phyloP scores from a whole-genome alignment of 2,113 vertebrate genomes.

The Lutjanus erythropterus region DNA sequence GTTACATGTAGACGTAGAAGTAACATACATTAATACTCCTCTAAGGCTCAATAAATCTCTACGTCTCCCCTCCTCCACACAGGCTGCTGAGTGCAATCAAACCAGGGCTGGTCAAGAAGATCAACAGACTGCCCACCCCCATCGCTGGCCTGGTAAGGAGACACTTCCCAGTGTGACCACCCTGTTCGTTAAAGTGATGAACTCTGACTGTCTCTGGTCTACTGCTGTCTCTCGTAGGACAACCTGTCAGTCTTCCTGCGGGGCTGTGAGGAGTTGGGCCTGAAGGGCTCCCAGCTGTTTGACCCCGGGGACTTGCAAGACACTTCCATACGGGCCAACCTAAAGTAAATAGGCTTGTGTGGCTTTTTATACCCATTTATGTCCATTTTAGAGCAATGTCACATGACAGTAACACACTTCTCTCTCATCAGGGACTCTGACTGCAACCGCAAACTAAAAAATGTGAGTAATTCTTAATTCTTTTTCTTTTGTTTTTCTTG shows the following conservation, averaged over 20 bases:
- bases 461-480: conserved; percentile 88
- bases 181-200: conserved; percentile 39
- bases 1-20: conserved; percentile 41
- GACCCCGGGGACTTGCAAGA: conserved; percentile 98
- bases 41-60: conserved; percentile 53
- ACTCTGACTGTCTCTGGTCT: conserved; percentile 28
- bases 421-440: conserved; percentile 87
- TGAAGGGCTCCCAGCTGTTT: conserved; percentile 97
- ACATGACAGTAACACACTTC: conserved; percentile 16
- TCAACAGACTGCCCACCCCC: conserved; percentile 96
- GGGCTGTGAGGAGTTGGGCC: conserved; percentile 95
- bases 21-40: conserved; percentile 37
- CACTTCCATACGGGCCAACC: conserved; percentile 89
- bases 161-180: conserved; percentile 37
- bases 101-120: conserved; percentile 97
- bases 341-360: conserved; percentile 87
- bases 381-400: not conserved
- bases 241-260: conserved; percentile 96
- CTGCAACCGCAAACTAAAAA: conserved; percentile 94
- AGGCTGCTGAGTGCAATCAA: conserved; percentile 98
- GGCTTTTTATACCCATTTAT: not conserved
- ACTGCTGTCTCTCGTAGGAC: conserved; percentile 85
- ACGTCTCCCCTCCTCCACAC: conserved; percentile 47
- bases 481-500: not conserved
- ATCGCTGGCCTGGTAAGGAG: conserved; percentile 96